Base-by-base conservation (phyloP, 1,140 invertebrate species). In the Drosophila gunungcola region DNA sequence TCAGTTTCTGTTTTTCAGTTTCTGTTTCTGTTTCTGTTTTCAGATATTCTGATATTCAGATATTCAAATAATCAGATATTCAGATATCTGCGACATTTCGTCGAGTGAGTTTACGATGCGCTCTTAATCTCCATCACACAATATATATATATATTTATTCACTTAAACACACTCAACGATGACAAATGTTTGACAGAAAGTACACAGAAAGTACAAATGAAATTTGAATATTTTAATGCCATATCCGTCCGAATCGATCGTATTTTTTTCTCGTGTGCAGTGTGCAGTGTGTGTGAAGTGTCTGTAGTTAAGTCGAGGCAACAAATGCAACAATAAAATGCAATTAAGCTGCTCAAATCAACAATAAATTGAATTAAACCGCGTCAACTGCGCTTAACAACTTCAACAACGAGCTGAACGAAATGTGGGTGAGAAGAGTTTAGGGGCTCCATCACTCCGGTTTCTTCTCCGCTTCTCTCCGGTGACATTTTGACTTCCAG, bases 351-450 rank as follows among this genome's bases (percentile, higher is more conserved):
- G 65, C 83, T 64, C 76, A 64, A 83, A 82, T 79, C 83, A 86
- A 80, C 65, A 58, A 81, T 77, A 83, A 86, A 86, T 86, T 86
- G 79, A 86, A 88, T 86, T 88, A 86, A 86, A 88, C 57, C 76
- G 84, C 82, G 78, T 65, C 56, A 78, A 74, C 63, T 62, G 51
- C 55, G 67, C 45, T 67, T 52, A 67, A 27, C 73, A 42, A 34
- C 53, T 60, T 29, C 53, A 58, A 36, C 51, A 51, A 25, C 43
- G 16, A 32, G 45, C 16, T 3, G 29, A 53, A 32, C 36, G 25
- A 45, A 48, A 75, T 75, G 69, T 57, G 61, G 72, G 54, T 55
- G 72, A 55, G 21, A 54, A 55, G 21, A 54, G 52, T 39, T 54
- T 13, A 39, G 25, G 42, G 42, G 43, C 45, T 43, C 29, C 41